Evolutionary conservation across 2,888 invertebrate genomes (phyloP), one percentile per base, ranked within the genome.

Genomic region (Sicus ferrugineus): DNA sequence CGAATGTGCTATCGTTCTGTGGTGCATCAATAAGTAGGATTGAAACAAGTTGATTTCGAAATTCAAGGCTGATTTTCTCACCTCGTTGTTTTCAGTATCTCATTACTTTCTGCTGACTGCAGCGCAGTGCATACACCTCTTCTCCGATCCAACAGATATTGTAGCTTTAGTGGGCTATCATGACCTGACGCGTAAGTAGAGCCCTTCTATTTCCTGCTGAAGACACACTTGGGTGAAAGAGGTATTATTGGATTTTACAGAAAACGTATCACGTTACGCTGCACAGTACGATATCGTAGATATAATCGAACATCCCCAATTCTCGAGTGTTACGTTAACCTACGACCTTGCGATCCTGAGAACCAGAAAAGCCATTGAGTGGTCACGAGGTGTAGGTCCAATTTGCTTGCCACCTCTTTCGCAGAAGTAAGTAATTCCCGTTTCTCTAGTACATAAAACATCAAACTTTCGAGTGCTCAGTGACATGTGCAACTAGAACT

Each of bases 261-360:
- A 4, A 16, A 19, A 7, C 9, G 71, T 67, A 11, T 73, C 73
- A 5, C 72, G 65, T 21, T 75, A 73, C 50, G 65, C 72, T 0
- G 72, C 50, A 14, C 16, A 85, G 0, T 87, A 87, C 66, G 58
- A 31, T 21, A 74, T 83, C 14, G 61, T 19, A 0, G 73, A 73
- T 0, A 83, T 87, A 19, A 67, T 76, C 30, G 11, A 61, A 11
- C 78, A 83, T 70, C 72, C 75, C 0, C 26, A 54, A 0, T 83
- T 82, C 54, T 67, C 64, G 2, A 21, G 42, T 4, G 48, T 70
- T 0, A 77, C 77, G 0, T 67, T 73, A 0, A 16, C 65, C n/a
- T 86, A 89, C 73, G 90, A 90, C 74, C 86, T 90, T 67, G 88
- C 87, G 0, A 58, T 90, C 7, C 71, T 89, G 0, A 79, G 83